Conservation (phyloP, 2,888 invertebrate genomes). For the Heliconius hortense region DNA sequence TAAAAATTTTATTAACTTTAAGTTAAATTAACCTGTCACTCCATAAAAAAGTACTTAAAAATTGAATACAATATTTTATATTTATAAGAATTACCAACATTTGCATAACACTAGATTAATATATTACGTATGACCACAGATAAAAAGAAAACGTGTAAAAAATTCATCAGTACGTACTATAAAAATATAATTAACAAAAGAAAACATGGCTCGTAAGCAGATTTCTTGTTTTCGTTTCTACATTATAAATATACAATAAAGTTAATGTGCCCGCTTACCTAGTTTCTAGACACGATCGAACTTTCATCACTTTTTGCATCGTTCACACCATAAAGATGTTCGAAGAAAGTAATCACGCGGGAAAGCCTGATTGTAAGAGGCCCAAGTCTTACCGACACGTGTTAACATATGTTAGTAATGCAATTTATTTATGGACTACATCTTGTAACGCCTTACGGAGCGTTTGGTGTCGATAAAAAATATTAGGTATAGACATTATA, state of each 20-base stretch:
- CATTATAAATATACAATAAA: constrained; percentile 38
- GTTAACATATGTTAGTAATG: not conserved
- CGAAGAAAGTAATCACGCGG: constrained; percentile 42
- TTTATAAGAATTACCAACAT: not conserved
- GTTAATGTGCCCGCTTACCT: constrained; percentile 36
- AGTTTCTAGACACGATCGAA: constrained; percentile 41
- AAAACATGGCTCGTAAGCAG: constrained; percentile 9
- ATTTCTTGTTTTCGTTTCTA: constrained; percentile 35
- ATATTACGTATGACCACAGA: not conserved
- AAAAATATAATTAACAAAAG: constrained; percentile 8
- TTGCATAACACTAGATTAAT: not conserved
- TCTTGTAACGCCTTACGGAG: not conserved
- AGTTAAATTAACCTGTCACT: too few species aligned
- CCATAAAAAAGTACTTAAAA: too few species aligned
- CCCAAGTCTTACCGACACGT: constrained; percentile 17
- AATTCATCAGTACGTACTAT: not conserved
- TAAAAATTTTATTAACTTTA: too few species aligned
- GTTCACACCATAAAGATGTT: constrained; percentile 41
- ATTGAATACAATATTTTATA: not conserved
- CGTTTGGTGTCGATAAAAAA: not conserved
- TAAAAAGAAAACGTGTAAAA: not conserved
- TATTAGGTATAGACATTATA: not conserved
- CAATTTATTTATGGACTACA: not conserved
- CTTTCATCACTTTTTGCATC: constrained; percentile 44
- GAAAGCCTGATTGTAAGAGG: constrained; percentile 33